phyloP scores from a whole-genome alignment of 2,113 vertebrate species.

The Serilophus lunatus region DNA sequence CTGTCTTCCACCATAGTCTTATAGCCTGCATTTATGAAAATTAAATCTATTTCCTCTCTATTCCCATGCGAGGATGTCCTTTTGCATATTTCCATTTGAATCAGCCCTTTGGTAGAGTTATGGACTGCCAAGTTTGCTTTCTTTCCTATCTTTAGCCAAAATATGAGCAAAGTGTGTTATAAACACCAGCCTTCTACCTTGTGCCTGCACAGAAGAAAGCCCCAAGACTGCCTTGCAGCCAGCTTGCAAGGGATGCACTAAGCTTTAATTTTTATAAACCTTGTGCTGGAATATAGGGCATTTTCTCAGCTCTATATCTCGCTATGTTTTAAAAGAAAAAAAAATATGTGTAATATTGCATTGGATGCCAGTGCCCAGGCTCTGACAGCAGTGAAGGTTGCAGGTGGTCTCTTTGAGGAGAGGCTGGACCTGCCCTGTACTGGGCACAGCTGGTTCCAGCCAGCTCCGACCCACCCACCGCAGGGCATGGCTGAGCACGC shows the following conservation, averaged over 20 bases:
- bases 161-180: background rate
- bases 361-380: background rate
- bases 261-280: too few species aligned
- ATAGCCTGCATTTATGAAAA: background rate
- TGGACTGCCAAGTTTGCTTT: background rate
- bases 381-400: accelerated
- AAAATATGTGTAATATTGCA: accelerated
- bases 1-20: background rate
- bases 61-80: background rate
- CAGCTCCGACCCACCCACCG: accelerated
- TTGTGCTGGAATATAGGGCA: too few species aligned
- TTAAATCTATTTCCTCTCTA: background rate
- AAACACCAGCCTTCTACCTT: background rate
- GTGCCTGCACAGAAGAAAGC: background rate
- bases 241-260: too few species aligned
- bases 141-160: background rate
- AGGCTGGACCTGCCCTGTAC: accelerated
- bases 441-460: accelerated
- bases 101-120: background rate
- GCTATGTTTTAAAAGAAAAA: background rate
- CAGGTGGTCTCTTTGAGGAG: accelerated
- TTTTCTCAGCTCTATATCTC: background rate
- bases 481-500: accelerated
- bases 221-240: background rate
- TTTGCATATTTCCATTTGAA: background rate